phyloP scores from a whole-genome alignment of 2,113 vertebrate species.

The Muntiacus reevesi region DNA sequence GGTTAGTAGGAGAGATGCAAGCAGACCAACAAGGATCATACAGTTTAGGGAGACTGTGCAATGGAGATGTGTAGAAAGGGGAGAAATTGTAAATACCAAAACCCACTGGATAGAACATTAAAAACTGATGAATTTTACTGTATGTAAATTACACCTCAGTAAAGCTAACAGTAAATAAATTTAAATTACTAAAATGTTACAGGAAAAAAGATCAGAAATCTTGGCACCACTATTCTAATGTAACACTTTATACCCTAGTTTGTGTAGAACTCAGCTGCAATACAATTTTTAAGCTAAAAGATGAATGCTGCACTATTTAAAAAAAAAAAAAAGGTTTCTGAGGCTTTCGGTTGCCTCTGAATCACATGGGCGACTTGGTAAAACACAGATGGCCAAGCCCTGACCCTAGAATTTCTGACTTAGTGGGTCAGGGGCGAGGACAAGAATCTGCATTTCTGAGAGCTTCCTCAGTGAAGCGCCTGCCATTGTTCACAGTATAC shows the following conservation, averaged over 20 bases:
- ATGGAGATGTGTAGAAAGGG: too few species aligned
- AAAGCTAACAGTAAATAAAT: neutral
- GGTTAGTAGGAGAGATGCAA: neutral
- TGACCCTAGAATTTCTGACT: neutral
- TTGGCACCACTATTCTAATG: neutral
- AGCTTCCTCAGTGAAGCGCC: neutral
- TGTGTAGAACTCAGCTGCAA: neutral
- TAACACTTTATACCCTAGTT: neutral
- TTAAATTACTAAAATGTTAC: neutral
- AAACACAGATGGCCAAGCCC: neutral
- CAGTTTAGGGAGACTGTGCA: neutral
- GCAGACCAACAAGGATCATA: neutral
- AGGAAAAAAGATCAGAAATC: neutral
- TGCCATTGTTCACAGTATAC: too few species aligned
- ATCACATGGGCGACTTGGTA: neutral
- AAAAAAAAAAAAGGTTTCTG: neutral
- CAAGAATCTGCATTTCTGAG: neutral
- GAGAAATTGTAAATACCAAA: neutral
- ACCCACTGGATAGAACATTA: neutral
- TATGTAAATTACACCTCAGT: neutral
- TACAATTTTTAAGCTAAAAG: neutral
- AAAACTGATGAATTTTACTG: neutral
- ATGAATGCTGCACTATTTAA: accelerated
- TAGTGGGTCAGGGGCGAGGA: neutral
- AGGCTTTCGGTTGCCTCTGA: neutral